Evolutionary conservation across 2,888 invertebrate species (phyloP), one percentile per base, ranked within the genome.

Genomic region (Nineta flava): DNA sequence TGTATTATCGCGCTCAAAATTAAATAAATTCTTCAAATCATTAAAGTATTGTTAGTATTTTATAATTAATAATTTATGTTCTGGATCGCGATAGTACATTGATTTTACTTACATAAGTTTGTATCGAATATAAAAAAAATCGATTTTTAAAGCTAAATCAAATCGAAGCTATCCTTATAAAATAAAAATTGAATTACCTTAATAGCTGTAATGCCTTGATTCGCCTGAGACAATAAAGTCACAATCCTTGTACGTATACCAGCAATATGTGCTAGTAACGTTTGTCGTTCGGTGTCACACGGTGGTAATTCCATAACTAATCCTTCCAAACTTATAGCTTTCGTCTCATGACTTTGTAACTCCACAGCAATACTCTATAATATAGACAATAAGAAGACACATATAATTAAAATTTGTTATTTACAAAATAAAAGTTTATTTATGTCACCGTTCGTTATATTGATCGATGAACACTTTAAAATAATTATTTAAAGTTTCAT

Each of bases 301-400:
- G 84, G 84, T 13, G 79, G 77, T 56, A 81, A 69, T 56, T 73
- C 72, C 61, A 72, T 72, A 46, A 84, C 69, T 59, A 75, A 73
- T 46, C 73, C 70, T 59, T 82, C 80, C 38, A 87, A 66, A 19
- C 77, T 71, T 43, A 71, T 70, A 1, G 79, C 77, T 55, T 81
- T 79, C 56, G 76, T 73, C 54, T 83, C 79, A 62, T 83, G 79
- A 61, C 74, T 75, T 63, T 76, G 75, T 58, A 87, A 71, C 63
- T 84, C 77, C 57, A 71, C 69, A 58, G 81, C 74, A 57, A 86
- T 79, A 60, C 75, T 75, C 87, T 87, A 68, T 46, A 75, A 67
- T 50, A 46, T 15, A 34, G 10, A 26, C 12, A 45, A 45, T 26
- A 13, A 43, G 12, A 13, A 13, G 45, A 12, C 12, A 44, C 17